phyloP scores from a whole-genome alignment of 2,113 vertebrate genomes.

The Camarhynchus parvulus region DNA sequence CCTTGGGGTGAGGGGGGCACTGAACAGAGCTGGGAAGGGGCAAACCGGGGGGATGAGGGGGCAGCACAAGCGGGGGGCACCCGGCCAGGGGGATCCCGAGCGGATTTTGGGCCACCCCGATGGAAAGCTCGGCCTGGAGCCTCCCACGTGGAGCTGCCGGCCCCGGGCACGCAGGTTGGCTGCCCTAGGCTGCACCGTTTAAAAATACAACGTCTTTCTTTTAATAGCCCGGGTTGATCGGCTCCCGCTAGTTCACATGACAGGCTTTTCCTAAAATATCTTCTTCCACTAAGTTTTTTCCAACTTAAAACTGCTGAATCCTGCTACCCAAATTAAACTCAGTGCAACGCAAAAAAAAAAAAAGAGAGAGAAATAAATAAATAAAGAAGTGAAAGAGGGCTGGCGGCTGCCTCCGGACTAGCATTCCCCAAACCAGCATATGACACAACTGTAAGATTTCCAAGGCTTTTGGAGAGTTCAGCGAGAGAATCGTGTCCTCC shows the following conservation, averaged over 20 bases:
- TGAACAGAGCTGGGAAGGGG: neutral
- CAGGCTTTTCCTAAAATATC: slow-evolving; percentile 79
- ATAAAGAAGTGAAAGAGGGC: slow-evolving; percentile 32
- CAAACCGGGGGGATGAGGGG: neutral
- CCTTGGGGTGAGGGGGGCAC: rapidly evolving
- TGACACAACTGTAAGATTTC: slow-evolving; percentile 76
- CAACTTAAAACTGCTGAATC: slow-evolving; percentile 78
- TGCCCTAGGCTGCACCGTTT: slow-evolving; percentile 62
- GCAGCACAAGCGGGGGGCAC: neutral
- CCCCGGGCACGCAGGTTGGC: slow-evolving; percentile 65
- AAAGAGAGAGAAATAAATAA: neutral
- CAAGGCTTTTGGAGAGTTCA: slow-evolving; percentile 74
- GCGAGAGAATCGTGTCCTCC: slow-evolving; percentile 60
- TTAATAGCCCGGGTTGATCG: slow-evolving; percentile 72
- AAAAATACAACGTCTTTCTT: slow-evolving; percentile 78
- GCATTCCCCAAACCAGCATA: slow-evolving; percentile 77
- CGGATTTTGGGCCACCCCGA: slow-evolving; percentile 46
- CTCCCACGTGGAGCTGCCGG: slow-evolving; percentile 58
- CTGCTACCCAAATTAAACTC: slow-evolving; percentile 72
- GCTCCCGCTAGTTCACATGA: slow-evolving; percentile 72
- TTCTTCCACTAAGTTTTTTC: slow-evolving; percentile 72
- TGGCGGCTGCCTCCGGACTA: slow-evolving; percentile 63
- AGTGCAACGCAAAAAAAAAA: neutral
- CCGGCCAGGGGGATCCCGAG: slow-evolving; percentile 59
- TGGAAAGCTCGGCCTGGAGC: slow-evolving; percentile 63